A percentile compares a stretch with the other conserved stretches of the same genome.
These are phyloP conservation scores for Oplegnathus fasciatus DNA, from an alignment of 2,113 vertebrate genomes.

Conservation along the genomic window DNA sequence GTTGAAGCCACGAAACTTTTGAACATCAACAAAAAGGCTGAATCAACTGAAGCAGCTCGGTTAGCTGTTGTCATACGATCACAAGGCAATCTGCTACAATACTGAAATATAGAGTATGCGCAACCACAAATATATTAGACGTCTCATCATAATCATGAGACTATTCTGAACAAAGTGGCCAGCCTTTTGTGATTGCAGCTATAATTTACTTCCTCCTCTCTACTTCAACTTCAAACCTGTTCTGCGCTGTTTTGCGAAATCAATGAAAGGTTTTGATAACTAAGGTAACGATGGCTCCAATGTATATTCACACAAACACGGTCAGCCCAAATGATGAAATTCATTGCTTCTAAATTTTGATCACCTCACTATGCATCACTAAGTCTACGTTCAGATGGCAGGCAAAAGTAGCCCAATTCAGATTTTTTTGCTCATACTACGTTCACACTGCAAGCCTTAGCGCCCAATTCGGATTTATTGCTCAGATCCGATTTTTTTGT, in stretches of 20 bases:
- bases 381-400: too few relatives aligned
- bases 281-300: conserved; percentile 11
- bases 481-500: too few relatives aligned
- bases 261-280: neutral
- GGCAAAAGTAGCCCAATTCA: too few relatives aligned
- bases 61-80: neutral
- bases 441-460: too few relatives aligned
- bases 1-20: conserved; percentile 11
- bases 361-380: too few relatives aligned
- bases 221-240: neutral
- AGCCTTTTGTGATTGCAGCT: neutral
- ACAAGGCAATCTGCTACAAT: neutral
- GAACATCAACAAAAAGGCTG: neutral
- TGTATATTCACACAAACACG: neutral
- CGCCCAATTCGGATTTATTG: too few relatives aligned
- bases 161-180: neutral
- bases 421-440: too few relatives aligned
- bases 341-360: neutral
- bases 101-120: neutral
- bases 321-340: neutral
- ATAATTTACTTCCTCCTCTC: neutral
- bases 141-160: neutral
- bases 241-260: neutral
- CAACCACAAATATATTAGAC: neutral
- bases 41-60: neutral